Evolutionary conservation across 2,888 invertebrate genomes (phyloP).

Genomic region (Mellilla xanthometata): DNA sequence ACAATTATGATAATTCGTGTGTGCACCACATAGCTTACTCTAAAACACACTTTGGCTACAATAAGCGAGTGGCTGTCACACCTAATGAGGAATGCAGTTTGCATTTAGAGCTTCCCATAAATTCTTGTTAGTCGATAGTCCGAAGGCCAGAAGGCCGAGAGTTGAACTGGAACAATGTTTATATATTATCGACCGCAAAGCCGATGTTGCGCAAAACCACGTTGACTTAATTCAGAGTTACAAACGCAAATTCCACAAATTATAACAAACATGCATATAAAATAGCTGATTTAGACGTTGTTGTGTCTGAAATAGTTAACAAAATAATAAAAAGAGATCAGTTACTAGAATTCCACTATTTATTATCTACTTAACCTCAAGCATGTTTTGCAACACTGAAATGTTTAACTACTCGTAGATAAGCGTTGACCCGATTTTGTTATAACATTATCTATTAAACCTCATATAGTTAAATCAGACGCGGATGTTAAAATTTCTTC

Average conservation of each 20-base stretch:
- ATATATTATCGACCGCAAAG: slow-evolving; percentile 7
- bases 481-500: background rate
- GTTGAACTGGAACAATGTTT: slow-evolving; percentile 7
- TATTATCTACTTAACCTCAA: slow-evolving; percentile 26
- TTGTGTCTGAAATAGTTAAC: slow-evolving; percentile 13
- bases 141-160: slow-evolving; percentile 22
- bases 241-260: background rate
- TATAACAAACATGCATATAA: background rate
- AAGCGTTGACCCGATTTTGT: slow-evolving; percentile 44
- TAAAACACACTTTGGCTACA: slow-evolving; percentile 21
- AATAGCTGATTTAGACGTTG: background rate
- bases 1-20: slow-evolving; percentile 19
- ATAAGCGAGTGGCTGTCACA: slow-evolving; percentile 28
- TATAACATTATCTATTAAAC: slow-evolving; percentile 38
- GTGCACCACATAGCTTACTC: slow-evolving; percentile 19
- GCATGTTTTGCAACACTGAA: slow-evolving; percentile 34
- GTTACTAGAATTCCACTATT: slow-evolving; percentile 12
- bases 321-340: slow-evolving; percentile 14
- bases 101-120: slow-evolving; percentile 30
- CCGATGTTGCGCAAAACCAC: background rate
- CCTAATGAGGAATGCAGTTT: slow-evolving; percentile 39
- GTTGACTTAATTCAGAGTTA: background rate
- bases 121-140: slow-evolving; percentile 18
- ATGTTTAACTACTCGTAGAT: slow-evolving; percentile 32
- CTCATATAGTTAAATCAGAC: slow-evolving; percentile 24